phyloP scores from a whole-genome alignment of 2,113 vertebrate species.

The Myrmecophaga tridactyla region DNA sequence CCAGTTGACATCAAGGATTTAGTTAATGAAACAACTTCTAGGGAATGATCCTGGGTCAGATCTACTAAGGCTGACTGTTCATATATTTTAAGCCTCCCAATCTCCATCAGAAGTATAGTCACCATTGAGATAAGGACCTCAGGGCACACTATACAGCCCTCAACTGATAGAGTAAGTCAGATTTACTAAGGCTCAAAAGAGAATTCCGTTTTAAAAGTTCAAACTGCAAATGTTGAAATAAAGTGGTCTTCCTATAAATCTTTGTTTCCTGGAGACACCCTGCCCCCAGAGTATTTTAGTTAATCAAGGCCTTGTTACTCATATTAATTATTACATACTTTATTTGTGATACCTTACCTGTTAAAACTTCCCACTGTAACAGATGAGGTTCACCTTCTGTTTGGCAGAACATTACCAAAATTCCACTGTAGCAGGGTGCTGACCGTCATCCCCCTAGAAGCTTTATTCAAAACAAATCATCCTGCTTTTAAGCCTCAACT shows the following conservation, averaged over 20 bases:
- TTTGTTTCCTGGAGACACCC: neutral
- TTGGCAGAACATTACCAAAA: neutral
- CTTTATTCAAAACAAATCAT: neutral
- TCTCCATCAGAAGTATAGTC: neutral
- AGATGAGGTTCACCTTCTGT: neutral
- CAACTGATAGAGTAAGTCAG: neutral
- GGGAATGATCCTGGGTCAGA: slow-evolving; percentile 22
- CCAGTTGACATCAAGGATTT: slow-evolving; percentile 30
- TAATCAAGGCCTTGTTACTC: slow-evolving; percentile 42
- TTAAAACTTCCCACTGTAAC: neutral
- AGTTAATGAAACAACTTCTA: slow-evolving; percentile 57
- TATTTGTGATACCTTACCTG: slow-evolving; percentile 6
- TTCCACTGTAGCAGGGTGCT: slow-evolving; percentile 25
- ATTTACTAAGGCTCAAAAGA: neutral
- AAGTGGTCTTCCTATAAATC: neutral
- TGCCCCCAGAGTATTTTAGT: neutral
- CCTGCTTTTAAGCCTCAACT: slow-evolving; percentile 26
- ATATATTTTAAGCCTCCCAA: neutral
- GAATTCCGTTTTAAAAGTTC: neutral
- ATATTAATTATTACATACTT: slow-evolving; percentile 11
- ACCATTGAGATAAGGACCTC: neutral
- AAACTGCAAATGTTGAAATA: slow-evolving; percentile 14
- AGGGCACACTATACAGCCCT: neutral
- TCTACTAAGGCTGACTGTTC: slow-evolving; percentile 51
- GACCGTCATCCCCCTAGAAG: neutral